Evolutionary conservation across 2,888 invertebrate species (phyloP), one percentile per base, ranked within the genome.

Genomic region (Erannis defoliaria): DNA sequence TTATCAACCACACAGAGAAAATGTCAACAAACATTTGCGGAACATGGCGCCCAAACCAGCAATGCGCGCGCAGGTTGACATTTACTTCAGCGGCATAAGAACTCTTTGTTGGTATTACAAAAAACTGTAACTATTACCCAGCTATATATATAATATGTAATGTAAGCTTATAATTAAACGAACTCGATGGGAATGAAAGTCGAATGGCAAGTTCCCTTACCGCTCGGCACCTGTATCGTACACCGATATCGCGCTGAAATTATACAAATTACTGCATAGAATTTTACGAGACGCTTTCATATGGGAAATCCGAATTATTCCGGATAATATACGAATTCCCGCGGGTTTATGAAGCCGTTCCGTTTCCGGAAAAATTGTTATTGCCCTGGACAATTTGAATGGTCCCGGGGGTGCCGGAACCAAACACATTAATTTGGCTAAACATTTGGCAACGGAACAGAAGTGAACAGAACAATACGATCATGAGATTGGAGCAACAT

Each of bases 261-360:
- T 72, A 72, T 72, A 72, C 72, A 72, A 72, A 72, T 71, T 62
- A 68, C 68, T 62, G 57, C 66, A 72, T 71, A 68, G 67, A 70
- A 71, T 71, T 72, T 72, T 71, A 72, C 67, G 69, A 70, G 57
- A 59, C 78, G 72, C 73, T 77, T 81, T 76, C 75, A 73, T 83
- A 75, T 73, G 74, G 76, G 72, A 74, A 70, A 77, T 76, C 77
- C 73, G 71, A 66, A 71, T 68, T 59, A 63, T 65, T 65, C 59
- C 59, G 38, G 40, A 51, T 56, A 64, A 60, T 67, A 60, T 66
- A 62, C 26, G 56, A 48, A 62, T 62, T 62, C 62, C 56, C 53
- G 62, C 48, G 53, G 53, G 62, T 42, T 46, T 56, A 62, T 62
- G 56, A 54, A 62, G 62, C 62, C 53, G 56, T 62, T 56, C 31